Conservation (phyloP, 2,797 vertebrate genomes). For the Micromesistius poutassou region DNA sequence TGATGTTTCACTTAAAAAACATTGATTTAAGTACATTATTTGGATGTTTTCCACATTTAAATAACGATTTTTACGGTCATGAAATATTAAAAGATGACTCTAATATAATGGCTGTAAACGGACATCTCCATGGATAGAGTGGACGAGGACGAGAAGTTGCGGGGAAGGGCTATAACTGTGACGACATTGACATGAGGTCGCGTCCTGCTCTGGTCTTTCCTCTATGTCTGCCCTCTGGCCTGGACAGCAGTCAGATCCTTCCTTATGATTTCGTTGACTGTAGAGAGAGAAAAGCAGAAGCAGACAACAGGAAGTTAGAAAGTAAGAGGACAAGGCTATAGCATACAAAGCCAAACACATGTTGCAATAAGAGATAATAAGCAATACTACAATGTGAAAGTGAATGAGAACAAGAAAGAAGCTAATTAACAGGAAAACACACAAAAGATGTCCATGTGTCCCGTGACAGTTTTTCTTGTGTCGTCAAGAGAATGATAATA, state of each 20-base stretch:
- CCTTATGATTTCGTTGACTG: slow-evolving; percentile 99
- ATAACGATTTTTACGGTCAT: not conserved
- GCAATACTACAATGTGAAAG: not conserved
- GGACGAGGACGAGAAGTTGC: not conserved
- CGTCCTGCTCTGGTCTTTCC: slow-evolving; percentile 61
- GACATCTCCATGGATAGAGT: not conserved
- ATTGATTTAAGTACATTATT: not conserved
- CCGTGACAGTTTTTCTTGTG: not conserved
- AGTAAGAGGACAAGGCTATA: slow-evolving; percentile 18
- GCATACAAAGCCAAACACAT: not conserved
- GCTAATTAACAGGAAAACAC: not conserved
- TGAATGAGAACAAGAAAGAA: not conserved
- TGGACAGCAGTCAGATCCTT: slow-evolving; percentile 96
- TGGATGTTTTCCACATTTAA: not conserved
- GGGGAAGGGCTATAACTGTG: not conserved
- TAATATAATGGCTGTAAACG: not conserved
- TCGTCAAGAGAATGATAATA: not conserved
- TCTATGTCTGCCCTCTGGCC: slow-evolving; percentile 88
- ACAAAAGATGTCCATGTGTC: not conserved
- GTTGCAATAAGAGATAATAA: not conserved
- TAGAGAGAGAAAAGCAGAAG: slow-evolving; percentile 26
- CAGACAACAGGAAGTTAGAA: slow-evolving; percentile 9
- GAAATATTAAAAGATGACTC: not conserved
- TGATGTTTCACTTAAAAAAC: not conserved
- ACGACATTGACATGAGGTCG: slow-evolving; percentile 38